A percentile compares a stretch with the other conserved stretches of the same genome.
These are phyloP conservation scores for Gymnopithys bicolor DNA, from an alignment of 2,797 vertebrate species.

Conservation along the genomic window DNA sequence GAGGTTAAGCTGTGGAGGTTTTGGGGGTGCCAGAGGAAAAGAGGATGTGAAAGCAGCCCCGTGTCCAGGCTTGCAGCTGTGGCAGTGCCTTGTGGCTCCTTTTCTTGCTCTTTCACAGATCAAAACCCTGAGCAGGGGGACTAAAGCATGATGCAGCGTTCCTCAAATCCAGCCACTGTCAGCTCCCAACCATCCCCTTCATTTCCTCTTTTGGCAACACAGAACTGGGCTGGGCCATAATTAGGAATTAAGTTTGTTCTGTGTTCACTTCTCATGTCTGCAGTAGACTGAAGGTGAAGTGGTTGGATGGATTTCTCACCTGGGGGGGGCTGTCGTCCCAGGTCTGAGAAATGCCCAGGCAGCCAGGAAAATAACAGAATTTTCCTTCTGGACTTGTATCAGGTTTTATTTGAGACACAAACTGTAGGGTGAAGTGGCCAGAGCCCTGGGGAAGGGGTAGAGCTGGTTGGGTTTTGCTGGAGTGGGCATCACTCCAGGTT, in stretches of 20 bases:
- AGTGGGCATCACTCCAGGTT: neutral
- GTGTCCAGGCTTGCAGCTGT: neutral
- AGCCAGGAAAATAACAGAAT: neutral
- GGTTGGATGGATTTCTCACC: neutral
- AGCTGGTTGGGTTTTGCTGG: neutral
- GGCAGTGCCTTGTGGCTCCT: neutral
- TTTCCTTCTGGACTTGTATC: neutral
- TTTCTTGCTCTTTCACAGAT: neutral
- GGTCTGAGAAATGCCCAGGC: neutral
- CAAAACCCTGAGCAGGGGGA: neutral
- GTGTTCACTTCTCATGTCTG: accelerated
- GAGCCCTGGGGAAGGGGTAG: neutral
- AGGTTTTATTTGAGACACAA: neutral
- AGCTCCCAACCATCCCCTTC: neutral
- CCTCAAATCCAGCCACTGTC: neutral
- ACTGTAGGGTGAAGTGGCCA: neutral
- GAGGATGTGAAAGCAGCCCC: slow-evolving; percentile 17
- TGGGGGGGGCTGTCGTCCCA: neutral
- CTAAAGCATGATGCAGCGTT: neutral
- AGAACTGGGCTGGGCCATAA: neutral
- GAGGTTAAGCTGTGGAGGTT: neutral
- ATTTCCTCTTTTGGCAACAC: neutral
- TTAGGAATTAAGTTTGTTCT: neutral
- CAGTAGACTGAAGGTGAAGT: neutral
- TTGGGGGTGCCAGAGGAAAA: neutral